Evolutionary conservation across 2,888 invertebrate genomes (phyloP).

Genomic region (Coleophora deauratella): DNA sequence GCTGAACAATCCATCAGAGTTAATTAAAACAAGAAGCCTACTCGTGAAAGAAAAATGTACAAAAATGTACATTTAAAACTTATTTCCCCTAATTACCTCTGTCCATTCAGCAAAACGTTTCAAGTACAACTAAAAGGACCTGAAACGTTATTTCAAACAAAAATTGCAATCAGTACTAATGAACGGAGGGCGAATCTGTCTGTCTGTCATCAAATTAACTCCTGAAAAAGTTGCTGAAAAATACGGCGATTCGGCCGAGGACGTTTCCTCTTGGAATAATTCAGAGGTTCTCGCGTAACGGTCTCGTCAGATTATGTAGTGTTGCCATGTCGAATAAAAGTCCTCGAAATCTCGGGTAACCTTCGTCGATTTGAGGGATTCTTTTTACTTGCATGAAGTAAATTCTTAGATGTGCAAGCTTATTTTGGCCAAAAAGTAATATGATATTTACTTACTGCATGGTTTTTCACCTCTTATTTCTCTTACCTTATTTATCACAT

Average conservation of each 20-base stretch:
- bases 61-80: not conserved
- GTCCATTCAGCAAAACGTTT: conserved; percentile 1
- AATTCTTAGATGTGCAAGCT: too few relatives aligned
- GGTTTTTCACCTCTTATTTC: too few relatives aligned
- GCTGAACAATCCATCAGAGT: not conserved
- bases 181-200: conserved; percentile 29
- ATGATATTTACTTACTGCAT: too few relatives aligned
- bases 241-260: not conserved
- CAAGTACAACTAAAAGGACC: conserved; percentile 1
- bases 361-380: too few relatives aligned
- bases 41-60: not conserved
- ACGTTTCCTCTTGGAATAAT: too few relatives aligned
- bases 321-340: too few relatives aligned
- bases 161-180: conserved; percentile 49
- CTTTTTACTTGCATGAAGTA: too few relatives aligned
- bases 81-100: conserved; percentile 1
- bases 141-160: conserved; percentile 15
- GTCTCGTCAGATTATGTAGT: too few relatives aligned
- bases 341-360: too few relatives aligned
- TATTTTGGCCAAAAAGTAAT: too few relatives aligned
- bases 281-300: too few relatives aligned
- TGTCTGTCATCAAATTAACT: conserved; percentile 36
- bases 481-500: too few relatives aligned
- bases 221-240: conserved; percentile 20
- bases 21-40: not conserved